Conservation (phyloP, 2,113 vertebrate genomes). For the Xyrauchen texanus region DNA sequence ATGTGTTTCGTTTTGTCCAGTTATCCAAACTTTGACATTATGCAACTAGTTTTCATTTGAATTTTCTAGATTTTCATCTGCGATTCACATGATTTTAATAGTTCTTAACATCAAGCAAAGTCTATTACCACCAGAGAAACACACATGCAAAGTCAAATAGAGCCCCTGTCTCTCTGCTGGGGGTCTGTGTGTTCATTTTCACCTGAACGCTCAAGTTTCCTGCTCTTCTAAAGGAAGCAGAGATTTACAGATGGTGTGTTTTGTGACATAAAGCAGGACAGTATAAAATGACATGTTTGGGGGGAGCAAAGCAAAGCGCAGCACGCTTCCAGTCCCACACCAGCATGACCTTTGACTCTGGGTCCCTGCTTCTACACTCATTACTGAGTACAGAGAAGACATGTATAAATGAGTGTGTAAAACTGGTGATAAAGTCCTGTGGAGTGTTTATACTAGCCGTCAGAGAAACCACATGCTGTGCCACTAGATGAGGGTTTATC, state of each 20-base stretch:
- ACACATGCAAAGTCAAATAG: too few species aligned
- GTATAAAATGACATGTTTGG: slow-evolving; percentile 66
- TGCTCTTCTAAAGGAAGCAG: slow-evolving; percentile 55
- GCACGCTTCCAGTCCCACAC: slow-evolving; percentile 42
- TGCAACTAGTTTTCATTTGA: too few species aligned
- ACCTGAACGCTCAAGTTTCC: slow-evolving; percentile 66
- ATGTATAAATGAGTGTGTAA: slow-evolving; percentile 5
- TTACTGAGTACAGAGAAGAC: slow-evolving; percentile 40
- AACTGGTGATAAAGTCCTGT: slow-evolving; percentile 33
- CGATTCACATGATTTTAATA: too few species aligned
- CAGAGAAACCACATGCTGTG: not conserved
- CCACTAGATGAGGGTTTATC: not conserved
- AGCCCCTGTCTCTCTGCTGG: slow-evolving; percentile 48
- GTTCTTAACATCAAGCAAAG: too few species aligned
- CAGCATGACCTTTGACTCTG: slow-evolving; percentile 59
- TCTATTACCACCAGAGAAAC: too few species aligned
- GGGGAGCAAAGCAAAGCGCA: slow-evolving; percentile 42
- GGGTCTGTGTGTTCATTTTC: slow-evolving; percentile 67
- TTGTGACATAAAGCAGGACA: slow-evolving; percentile 65
- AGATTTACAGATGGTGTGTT: slow-evolving; percentile 67
- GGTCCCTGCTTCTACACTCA: slow-evolving; percentile 53
- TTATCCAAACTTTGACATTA: too few species aligned
- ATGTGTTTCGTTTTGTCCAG: too few species aligned
- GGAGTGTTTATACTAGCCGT: slow-evolving; percentile 15
- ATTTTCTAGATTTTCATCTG: too few species aligned